Conservation (phyloP, 1,140 invertebrate species). For the Trypoxylus dichotomus region DNA sequence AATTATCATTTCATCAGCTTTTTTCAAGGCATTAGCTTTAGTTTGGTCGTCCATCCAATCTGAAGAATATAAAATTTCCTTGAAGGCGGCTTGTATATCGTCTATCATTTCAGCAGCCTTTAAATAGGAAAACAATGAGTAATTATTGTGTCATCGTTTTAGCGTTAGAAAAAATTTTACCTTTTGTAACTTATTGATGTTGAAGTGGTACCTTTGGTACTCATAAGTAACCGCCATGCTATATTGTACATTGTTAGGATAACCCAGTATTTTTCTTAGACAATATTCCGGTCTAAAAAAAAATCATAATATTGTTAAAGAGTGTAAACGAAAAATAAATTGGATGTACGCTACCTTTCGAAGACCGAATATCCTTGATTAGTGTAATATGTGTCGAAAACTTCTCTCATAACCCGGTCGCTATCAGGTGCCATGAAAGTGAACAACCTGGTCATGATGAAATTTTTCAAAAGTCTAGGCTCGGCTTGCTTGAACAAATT, state of each 20-base stretch:
- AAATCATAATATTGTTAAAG: not conserved
- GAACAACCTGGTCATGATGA: conserved; percentile 43
- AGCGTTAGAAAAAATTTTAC: conserved; percentile 31
- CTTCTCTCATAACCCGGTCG: conserved; percentile 36
- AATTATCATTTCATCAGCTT: conserved; percentile 44
- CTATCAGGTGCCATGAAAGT: conserved; percentile 46
- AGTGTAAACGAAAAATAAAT: not conserved
- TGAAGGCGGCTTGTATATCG: conserved; percentile 72
- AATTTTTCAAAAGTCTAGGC: conserved; percentile 44
- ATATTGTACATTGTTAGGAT: conserved; percentile 39
- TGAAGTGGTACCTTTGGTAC: conserved; percentile 44
- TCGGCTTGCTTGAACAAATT: conserved; percentile 42
- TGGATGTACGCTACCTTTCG: conserved; percentile 27
- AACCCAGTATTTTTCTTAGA: conserved; percentile 46
- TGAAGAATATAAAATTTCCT: conserved; percentile 66
- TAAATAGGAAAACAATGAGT: conserved; percentile 30
- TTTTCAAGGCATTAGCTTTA: conserved; percentile 39
- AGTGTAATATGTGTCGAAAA: conserved; percentile 41
- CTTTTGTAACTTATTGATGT: conserved; percentile 40
- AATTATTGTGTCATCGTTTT: not conserved
- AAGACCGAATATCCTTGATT: conserved; percentile 7
- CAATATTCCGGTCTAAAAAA: conserved; percentile 47
- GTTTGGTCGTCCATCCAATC: conserved; percentile 75
- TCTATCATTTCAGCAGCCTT: conserved; percentile 75
- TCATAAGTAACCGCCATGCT: conserved; percentile 46